Evolutionary conservation across 2,797 vertebrate genomes (phyloP), one percentile per base, ranked within the genome.

Genomic region (Brachyrhaphis roseni): DNA sequence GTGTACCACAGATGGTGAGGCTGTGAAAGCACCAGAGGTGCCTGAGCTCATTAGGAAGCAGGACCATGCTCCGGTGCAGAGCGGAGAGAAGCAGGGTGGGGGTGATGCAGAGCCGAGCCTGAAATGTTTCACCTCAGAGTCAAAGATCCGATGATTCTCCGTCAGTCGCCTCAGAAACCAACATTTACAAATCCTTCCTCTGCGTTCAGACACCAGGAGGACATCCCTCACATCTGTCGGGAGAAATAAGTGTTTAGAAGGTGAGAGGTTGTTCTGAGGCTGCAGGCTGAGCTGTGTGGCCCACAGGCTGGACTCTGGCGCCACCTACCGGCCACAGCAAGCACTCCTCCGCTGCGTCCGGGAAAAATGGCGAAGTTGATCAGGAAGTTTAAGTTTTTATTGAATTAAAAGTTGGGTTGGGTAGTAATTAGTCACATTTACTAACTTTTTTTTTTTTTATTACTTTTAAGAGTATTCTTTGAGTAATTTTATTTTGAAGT

Each of bases 21-120:
- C 84, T 57, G 78, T 81, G 88, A 93, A 87, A 80, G 90, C 85
- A 49, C 82, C 87, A 86, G 87, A 92, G 93, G 91, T 92, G 91
- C 87, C 90, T 66, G 83, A 82, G 93, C 95, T 96, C 95, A 96
- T 95, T 96, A 94, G 86, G 91, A 96, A 93, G 79, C 94, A 95
- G 90, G 93, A 87, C 95, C 95, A 96, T 85, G 90, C 94, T 90
- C 88, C 84, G 75, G 95, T 95, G 95, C 95, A 95, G 95, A 93
- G 89, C 83, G 83, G 78, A 28, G 74, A 79, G 82, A 47, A 0
- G 75, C 5, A 8, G 16, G 51, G 73, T 47, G 12, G 13, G 64
- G 79, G 80, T 75, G 79, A 76, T 45, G 83, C 82, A 82, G 80
- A 90, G 81, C 47, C 74, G 23, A 76, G 77, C 57, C 75, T 45